These are phyloP conservation scores for Synanthedon andrenaeformis DNA, from an alignment of 2,888 invertebrate genomes.

Conservation along the genomic window DNA sequence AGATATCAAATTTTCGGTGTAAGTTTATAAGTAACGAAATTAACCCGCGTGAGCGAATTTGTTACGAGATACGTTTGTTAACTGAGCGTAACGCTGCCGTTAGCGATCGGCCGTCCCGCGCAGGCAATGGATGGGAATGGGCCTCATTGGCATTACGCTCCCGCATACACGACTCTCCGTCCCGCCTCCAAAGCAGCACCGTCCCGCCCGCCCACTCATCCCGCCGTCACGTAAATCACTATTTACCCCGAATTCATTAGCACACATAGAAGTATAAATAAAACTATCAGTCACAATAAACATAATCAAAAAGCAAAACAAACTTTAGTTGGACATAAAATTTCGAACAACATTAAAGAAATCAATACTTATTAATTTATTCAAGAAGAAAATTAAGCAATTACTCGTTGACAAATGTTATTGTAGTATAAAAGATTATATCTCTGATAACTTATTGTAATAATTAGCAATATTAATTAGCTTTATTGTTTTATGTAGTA, in stretches of 20 bases:
- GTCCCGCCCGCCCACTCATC: slow-evolving; percentile 16
- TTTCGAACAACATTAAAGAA: too few species aligned
- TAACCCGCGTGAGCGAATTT: slow-evolving; percentile 18
- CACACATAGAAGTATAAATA: not conserved
- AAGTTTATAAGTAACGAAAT: slow-evolving; percentile 1
- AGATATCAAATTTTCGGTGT: not conserved
- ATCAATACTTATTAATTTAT: too few species aligned
- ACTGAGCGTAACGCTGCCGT: too few species aligned
- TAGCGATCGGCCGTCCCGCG: slow-evolving; percentile 34
- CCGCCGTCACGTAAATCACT: slow-evolving; percentile 25
- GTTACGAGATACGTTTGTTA: slow-evolving; percentile 5
- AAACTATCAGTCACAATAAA: not conserved
- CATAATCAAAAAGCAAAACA: too few species aligned
- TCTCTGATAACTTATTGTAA: too few species aligned
- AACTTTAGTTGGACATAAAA: too few species aligned
- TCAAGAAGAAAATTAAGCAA: too few species aligned
- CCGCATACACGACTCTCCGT: slow-evolving; percentile 5
- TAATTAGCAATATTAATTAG: too few species aligned
- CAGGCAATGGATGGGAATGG: slow-evolving; percentile 32
- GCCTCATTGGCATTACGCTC: slow-evolving; percentile 22
- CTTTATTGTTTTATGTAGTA: too few species aligned
- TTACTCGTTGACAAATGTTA: too few species aligned
- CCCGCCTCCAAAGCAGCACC: slow-evolving; percentile 28
- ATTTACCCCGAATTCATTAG: slow-evolving; percentile 6
- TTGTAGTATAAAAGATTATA: too few species aligned